Conservation (phyloP, 2,888 invertebrate species). For the Cremastinae sp. region DNA sequence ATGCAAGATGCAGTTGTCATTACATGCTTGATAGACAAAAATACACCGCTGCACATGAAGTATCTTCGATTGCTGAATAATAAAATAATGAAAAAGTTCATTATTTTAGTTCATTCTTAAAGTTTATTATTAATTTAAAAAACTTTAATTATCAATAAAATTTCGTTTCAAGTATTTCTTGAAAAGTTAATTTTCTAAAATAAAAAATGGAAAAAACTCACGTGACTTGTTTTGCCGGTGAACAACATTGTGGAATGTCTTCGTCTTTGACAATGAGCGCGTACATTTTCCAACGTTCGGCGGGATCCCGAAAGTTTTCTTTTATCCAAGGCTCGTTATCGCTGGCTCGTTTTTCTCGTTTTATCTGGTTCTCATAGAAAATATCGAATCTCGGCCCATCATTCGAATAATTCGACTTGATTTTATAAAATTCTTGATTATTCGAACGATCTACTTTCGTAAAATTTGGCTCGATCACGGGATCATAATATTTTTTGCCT, state of each 20-base stretch:
- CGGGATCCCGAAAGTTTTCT: slow-evolving; percentile 49
- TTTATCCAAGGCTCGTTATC: slow-evolving; percentile 57
- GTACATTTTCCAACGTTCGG: slow-evolving; percentile 62
- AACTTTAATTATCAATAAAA: no score
- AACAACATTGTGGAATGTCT: slow-evolving; percentile 64
- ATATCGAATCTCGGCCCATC: not conserved
- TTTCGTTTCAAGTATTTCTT: no score
- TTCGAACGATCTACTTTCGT: no score
- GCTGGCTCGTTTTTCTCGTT: slow-evolving; percentile 36
- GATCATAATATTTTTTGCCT: not conserved
- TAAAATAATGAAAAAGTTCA: not conserved
- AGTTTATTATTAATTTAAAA: not conserved
- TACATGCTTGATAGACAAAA: slow-evolving; percentile 63
- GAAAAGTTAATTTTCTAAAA: slow-evolving; percentile 4
- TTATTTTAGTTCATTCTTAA: not conserved
- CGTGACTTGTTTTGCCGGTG: slow-evolving; percentile 62
- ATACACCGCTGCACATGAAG: slow-evolving; percentile 69
- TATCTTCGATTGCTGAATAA: slow-evolving; percentile 64
- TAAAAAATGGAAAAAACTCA: slow-evolving; percentile 49
- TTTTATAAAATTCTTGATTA: no score
- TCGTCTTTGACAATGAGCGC: slow-evolving; percentile 69
- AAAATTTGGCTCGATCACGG: no score
- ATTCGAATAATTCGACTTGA: not conserved
- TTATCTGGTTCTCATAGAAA: not conserved
- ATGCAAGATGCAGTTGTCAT: slow-evolving; percentile 69